Base-by-base conservation (phyloP, 2,888 invertebrate species). In the Diogma glabrata region DNA sequence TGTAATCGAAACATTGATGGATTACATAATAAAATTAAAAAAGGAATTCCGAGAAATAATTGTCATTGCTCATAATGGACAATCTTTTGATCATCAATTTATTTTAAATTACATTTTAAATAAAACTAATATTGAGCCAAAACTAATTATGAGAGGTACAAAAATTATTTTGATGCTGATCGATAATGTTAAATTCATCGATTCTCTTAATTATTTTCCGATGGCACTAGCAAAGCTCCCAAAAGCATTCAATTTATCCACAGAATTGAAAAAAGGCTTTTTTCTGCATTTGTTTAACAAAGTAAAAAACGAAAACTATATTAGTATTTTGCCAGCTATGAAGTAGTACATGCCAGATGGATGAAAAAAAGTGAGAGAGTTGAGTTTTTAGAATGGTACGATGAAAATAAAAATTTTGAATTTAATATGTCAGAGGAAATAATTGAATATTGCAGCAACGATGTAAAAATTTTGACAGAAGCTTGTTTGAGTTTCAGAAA, bases 341-440 rank as follows among this genome's bases (percentile, higher is more conserved):
- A 47, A 54, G 9, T 59, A 52, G 47, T 62, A 59, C 51, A 53
- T 53, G 4, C 54, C 57, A 2, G 55, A 59, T 50, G 49, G 1
- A 60, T 61, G 58, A 43, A 46, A 20, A 12, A 14, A 2, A 47
- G 33, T 12, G 51, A 45, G 4, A 43, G 59, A 2, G 30, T 52
- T 7, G 22, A 28, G 1, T 62, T 61, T 53, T 22, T 55, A 2
- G 40, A 53, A 28, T 63, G 61, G 60, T 56, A 60, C 40, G 43
- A 53, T 3, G 51, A 55, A 23, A 38, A 47, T 10, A 51, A 54
- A 23, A 23, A 53, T n/a, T 51, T 54, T 20, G 51, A 54, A 1
- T 64, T 63, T 53, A 51, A 61, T 54, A 58, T 64, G 51, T 17
- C 57, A 49, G 52, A 57, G 22, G 63, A 64, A 46, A 28, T 65